Conservation (phyloP, 2,888 invertebrate genomes). For the Empis livida region DNA sequence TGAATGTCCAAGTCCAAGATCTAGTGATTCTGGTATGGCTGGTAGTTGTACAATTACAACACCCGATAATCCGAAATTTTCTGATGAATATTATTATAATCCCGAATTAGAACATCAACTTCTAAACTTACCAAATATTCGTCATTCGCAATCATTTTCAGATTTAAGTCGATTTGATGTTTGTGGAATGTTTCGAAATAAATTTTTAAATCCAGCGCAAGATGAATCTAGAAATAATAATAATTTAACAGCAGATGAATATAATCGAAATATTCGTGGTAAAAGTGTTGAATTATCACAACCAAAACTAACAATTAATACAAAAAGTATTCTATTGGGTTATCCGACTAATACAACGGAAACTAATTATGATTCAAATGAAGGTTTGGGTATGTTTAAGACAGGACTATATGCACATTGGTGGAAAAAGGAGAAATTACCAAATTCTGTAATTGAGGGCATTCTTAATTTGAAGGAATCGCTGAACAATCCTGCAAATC, state of each 20-base stretch:
- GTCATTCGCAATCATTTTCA: slow-evolving; percentile 14
- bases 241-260: no score
- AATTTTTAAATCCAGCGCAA: slow-evolving; percentile 22
- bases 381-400: slow-evolving; percentile 43
- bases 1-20: slow-evolving; percentile 54
- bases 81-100: slow-evolving; percentile 11
- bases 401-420: slow-evolving; percentile 83
- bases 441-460: slow-evolving; percentile 48
- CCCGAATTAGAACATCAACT: neutral
- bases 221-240: neutral
- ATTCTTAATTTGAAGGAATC: slow-evolving; percentile 35
- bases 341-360: slow-evolving; percentile 9
- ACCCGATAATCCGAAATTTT: slow-evolving; percentile 42
- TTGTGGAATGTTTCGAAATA: slow-evolving; percentile 32
- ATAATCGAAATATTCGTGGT: slow-evolving; percentile 8
- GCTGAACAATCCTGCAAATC: slow-evolving; percentile 34
- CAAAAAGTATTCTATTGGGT: slow-evolving; percentile 28
- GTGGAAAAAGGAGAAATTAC: slow-evolving; percentile 83
- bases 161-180: slow-evolving; percentile 29
- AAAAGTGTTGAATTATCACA: slow-evolving; percentile 12
- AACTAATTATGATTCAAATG: slow-evolving; percentile 9
- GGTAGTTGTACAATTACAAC: slow-evolving; percentile 66
- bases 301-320: slow-evolving; percentile 22
- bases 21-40: slow-evolving; percentile 70
- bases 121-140: neutral